Evolutionary conservation across 2,797 vertebrate species (phyloP).

Genomic region (Ataeniobius toweri): DNA sequence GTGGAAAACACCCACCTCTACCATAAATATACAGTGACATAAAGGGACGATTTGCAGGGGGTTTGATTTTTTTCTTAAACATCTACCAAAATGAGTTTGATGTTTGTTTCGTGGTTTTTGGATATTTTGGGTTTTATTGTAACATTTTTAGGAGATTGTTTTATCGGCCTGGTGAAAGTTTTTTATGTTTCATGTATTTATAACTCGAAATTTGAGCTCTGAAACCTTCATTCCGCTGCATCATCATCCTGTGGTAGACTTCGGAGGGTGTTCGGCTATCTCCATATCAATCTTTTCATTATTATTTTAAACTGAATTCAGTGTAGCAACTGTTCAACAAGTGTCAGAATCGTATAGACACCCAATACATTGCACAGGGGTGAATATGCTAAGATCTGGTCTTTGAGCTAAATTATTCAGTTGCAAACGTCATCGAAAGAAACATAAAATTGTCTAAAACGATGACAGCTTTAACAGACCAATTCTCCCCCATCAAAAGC

Average conservation of each 20-base stretch:
- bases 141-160: neutral
- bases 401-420: conserved; percentile 1
- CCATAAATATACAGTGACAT: neutral
- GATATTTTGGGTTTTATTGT: neutral
- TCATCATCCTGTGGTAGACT: neutral
- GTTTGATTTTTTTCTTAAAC: no score
- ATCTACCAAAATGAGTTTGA: neutral
- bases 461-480: conserved; percentile 78
- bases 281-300: neutral
- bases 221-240: neutral
- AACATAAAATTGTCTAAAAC: conserved; percentile 67
- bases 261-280: neutral
- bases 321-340: neutral
- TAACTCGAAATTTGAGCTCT: neutral
- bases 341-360: neutral
- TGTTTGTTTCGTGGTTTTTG: neutral
- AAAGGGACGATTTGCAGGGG: no score
- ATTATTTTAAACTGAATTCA: neutral
- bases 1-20: neutral
- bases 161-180: neutral
- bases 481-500: conserved; percentile 77
- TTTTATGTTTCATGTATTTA: neutral
- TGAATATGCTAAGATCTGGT: neutral
- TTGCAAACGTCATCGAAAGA: conserved; percentile 46
- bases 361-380: neutral